Evolutionary conservation across 2,888 invertebrate species (phyloP), one percentile per base, ranked within the genome.

Genomic region (Trimorus sp.): DNA sequence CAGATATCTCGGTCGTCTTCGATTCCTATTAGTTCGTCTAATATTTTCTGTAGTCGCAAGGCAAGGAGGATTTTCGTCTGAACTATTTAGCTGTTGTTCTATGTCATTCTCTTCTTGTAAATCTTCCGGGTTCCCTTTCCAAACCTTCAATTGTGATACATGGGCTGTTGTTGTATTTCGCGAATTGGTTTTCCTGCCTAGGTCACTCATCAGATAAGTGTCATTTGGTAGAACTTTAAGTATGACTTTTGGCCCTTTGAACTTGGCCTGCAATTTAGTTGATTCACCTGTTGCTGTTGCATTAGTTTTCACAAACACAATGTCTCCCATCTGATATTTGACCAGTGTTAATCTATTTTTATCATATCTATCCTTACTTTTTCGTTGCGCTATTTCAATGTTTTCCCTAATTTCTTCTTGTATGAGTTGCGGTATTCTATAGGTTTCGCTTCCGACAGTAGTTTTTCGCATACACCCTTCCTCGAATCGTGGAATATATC

Each of bases 361-460:
- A 37, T 82, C 78, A 40, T 79, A 79, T 0, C 70, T 14, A 8
- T 73, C 63, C 66, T 82, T 82, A 12, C 38, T 54, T 12, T 40
- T 16, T 51, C 76, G 79, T 65, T 84, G 83, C 48, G 63, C 79
- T 11, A 45, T 9, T 36, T 66, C 71, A 11, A 82, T 79, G 4
- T 58, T 77, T 1, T 42, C 36, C 11, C 56, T 53, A 42, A 66
- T 53, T 54, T 66, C 53, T 7, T 2, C 7, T 9, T 54, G 65
- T 26, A 26, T 26, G 3, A 66, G 8, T 1, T 66, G 40, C 6
- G 7, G 5, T n/a, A 36, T 65, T 53, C 3, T 11, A 15, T 38
- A 51, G 38, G 9, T 7, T 65, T 16, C 12, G 7, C 6, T 12
- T 12, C 26, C 26, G 1, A 26, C 26, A 0, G 53, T 53, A 51